Conservation (phyloP, 2,113 vertebrate genomes). For the Pagrus major region DNA sequence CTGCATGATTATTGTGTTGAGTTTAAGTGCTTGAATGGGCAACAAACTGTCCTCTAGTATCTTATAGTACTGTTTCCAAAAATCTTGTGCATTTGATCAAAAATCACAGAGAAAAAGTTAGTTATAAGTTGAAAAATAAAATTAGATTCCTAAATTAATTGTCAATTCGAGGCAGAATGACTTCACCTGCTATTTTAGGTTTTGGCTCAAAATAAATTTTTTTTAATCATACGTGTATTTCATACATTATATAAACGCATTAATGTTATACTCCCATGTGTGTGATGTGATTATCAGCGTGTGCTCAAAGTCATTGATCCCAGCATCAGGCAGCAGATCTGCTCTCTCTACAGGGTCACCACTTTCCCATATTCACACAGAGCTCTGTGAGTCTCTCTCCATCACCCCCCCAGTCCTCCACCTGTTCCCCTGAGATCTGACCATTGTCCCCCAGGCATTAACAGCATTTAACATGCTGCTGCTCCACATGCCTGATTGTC, state of each 20-base stretch:
- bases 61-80: too few species aligned
- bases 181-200: too few species aligned
- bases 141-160: too few species aligned
- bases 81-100: too few species aligned
- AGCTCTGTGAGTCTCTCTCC: slow-evolving; percentile 35
- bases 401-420: slow-evolving; percentile 51
- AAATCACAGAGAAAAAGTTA: too few species aligned
- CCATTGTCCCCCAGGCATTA: slow-evolving; percentile 61
- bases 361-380: slow-evolving; percentile 77
- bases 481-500: slow-evolving; percentile 51
- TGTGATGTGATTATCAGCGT: slow-evolving; percentile 25
- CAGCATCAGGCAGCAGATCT: slow-evolving; percentile 43
- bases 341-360: slow-evolving; percentile 62
- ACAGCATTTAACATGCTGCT: slow-evolving; percentile 25
- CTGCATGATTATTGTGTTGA: background rate
- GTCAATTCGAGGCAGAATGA: too few species aligned
- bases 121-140: too few species aligned
- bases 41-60: too few species aligned
- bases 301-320: slow-evolving; percentile 59
- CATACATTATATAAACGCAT: too few species aligned
- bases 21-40: too few species aligned
- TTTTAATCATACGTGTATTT: too few species aligned
- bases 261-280: slow-evolving; percentile 26
- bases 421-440: slow-evolving; percentile 69
- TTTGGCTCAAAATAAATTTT: too few species aligned